Percentiles rank a stretch among this genome's conserved stretches.
phyloP scores from a whole-genome alignment of 2,113 vertebrate species.

The Erpornis zantholeuca region DNA sequence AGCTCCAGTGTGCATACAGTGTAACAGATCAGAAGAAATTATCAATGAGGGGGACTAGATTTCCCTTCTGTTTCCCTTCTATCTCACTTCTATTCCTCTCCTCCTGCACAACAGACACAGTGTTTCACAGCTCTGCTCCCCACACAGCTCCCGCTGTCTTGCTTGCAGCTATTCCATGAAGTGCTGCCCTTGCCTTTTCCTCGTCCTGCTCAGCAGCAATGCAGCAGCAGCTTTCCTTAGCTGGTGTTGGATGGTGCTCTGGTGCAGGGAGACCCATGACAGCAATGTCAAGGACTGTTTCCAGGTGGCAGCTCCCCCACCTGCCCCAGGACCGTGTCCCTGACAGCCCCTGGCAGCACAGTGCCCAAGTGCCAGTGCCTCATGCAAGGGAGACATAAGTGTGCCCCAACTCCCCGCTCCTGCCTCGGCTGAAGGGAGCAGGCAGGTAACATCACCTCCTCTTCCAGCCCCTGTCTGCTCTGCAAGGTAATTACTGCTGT shows the following conservation, averaged over 20 bases:
- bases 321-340: not conserved
- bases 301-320: not conserved
- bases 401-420: not conserved
- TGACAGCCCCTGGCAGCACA: not conserved
- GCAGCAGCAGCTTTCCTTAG: not conserved
- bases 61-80: no score
- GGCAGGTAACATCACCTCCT: not conserved
- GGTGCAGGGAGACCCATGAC: accelerated
- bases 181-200: not conserved
- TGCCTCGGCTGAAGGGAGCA: not conserved
- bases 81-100: not conserved
- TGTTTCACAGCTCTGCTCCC: not conserved
- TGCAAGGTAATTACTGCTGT: not conserved
- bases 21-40: not conserved
- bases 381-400: accelerated
- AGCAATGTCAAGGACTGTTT: not conserved
- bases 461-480: not conserved
- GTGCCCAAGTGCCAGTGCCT: accelerated
- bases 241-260: not conserved
- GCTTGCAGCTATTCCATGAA: not conserved
- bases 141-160: accelerated
- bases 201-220: not conserved
- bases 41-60: not conserved
- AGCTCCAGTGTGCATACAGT: not conserved
- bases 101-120: not conserved